A percentile compares a stretch with the other conserved stretches of the same genome.
These are phyloP conservation scores for Sericinus montela DNA, from an alignment of 2,888 invertebrate genomes.

Conservation along the genomic window DNA sequence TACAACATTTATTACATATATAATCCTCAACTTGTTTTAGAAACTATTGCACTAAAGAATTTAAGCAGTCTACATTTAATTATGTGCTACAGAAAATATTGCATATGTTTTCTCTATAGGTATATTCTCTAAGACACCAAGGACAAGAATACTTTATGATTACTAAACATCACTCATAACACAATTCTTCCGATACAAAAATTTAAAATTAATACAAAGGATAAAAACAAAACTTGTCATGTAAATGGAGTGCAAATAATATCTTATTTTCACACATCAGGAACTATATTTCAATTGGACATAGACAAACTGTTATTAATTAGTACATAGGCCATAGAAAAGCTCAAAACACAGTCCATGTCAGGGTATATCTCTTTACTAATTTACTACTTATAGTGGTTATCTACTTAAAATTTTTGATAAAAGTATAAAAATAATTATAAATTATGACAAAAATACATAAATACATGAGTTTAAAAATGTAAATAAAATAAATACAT, in stretches of 20 bases:
- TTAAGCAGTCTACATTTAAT: slow-evolving; percentile 10
- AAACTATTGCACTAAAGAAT: too few relatives aligned
- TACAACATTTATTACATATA: slow-evolving; percentile 9
- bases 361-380: neutral
- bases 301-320: slow-evolving; percentile 6
- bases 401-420: slow-evolving; percentile 3
- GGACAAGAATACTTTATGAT: slow-evolving; percentile 6
- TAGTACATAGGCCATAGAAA: slow-evolving; percentile 17
- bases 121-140: neutral
- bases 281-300: slow-evolving; percentile 11
- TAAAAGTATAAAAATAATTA: slow-evolving; percentile 17
- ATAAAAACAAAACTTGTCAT: slow-evolving; percentile 2
- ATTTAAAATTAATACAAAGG: neutral
- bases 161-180: slow-evolving; percentile 7
- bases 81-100: slow-evolving; percentile 10
- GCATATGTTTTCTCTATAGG: slow-evolving; percentile 12
- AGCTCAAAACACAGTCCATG: slow-evolving; percentile 3
- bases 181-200: neutral
- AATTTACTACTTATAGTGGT: neutral
- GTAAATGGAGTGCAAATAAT: slow-evolving; percentile 9
- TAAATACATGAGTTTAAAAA: slow-evolving; percentile 20
- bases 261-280: slow-evolving; percentile 7
- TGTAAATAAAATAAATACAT: slow-evolving; percentile 21
- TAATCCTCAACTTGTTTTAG: neutral
- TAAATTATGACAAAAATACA: slow-evolving; percentile 15